Percentiles rank a stretch among this genome's conserved stretches.
Evolutionary conservation across 2,888 invertebrate genomes (phyloP).

Genomic region (Panorpa germanica): DNA sequence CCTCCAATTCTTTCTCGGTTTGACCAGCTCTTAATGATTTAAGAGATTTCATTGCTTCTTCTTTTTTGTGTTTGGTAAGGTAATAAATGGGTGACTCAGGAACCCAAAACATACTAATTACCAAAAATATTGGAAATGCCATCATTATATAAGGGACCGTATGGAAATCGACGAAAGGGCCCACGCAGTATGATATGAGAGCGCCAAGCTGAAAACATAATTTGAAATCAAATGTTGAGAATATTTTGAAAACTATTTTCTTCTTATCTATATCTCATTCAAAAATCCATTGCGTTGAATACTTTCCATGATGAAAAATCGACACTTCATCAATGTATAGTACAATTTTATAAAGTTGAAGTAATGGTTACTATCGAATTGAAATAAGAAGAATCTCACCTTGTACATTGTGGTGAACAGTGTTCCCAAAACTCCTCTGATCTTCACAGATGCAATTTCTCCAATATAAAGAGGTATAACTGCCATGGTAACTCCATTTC

Average conservation of each 20-base stretch:
- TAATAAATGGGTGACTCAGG: constrained; percentile 48
- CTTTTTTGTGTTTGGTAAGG: constrained; percentile 29
- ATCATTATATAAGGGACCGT: constrained; percentile 33
- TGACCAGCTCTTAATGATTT: constrained; percentile 35
- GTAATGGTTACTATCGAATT: too few species aligned
- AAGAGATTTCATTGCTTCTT: constrained; percentile 35
- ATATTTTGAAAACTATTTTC: too few species aligned
- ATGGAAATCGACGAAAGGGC: constrained; percentile 33
- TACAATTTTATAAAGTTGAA: too few species aligned
- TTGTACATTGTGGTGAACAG: constrained; percentile 36
- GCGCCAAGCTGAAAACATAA: too few species aligned
- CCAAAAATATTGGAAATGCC: constrained; percentile 32
- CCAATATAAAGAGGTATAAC: constrained; percentile 42
- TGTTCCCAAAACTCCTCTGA: constrained; percentile 39
- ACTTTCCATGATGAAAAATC: too few species aligned
- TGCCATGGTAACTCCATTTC: constrained; percentile 39
- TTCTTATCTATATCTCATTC: too few species aligned
- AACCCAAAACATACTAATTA: constrained; percentile 34
- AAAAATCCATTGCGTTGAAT: too few species aligned
- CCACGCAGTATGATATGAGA: constrained; percentile 38
- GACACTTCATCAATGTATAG: too few species aligned
- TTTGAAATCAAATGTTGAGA: too few species aligned
- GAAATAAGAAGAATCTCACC: too few species aligned
- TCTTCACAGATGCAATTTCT: constrained; percentile 38
- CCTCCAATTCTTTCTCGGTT: too few species aligned